Conservation (phyloP, 2,888 invertebrate genomes). For the Bombyx huttoni region DNA sequence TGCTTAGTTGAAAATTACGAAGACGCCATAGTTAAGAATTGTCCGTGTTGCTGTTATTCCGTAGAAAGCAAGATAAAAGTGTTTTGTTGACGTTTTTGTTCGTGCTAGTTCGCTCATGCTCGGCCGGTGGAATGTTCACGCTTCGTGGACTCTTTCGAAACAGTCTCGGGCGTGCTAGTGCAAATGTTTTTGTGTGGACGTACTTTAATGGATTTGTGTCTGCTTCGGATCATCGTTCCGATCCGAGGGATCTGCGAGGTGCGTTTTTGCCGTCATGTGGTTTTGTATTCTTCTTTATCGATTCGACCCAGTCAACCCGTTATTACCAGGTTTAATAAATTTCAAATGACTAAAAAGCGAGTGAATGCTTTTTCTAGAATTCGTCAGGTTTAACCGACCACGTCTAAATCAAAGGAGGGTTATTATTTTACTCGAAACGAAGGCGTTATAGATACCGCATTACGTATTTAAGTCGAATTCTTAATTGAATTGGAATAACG, state of each 20-base stretch:
- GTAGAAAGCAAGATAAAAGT: constrained; percentile 32
- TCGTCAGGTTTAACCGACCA: no score
- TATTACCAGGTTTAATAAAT: no score
- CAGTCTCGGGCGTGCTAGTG: constrained; percentile 60
- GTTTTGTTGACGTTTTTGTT: constrained; percentile 51
- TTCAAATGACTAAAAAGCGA: no score
- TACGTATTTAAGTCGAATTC: no score
- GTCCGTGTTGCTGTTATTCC: constrained; percentile 30
- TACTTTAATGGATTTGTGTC: constrained; percentile 46
- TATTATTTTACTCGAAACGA: no score
- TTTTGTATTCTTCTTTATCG: no score
- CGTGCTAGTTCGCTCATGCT: constrained; percentile 47
- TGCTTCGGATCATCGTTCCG: constrained; percentile 23
- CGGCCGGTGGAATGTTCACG: constrained; percentile 66
- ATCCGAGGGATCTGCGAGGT: constrained; percentile 23
- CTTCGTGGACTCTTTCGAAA: constrained; percentile 64
- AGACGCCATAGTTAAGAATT: not conserved
- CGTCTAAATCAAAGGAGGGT: no score
- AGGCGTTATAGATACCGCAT: no score
- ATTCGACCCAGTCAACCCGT: no score
- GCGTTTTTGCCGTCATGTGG: constrained; percentile 3
- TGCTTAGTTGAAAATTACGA: constrained; percentile 1
- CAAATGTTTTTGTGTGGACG: constrained; percentile 62
- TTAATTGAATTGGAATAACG: no score
- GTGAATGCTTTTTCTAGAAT: no score